Percentiles rank a stretch among this genome's conserved stretches.
Evolutionary conservation across 1,140 invertebrate genomes (phyloP).

Genomic region (Drosophila tani): DNA sequence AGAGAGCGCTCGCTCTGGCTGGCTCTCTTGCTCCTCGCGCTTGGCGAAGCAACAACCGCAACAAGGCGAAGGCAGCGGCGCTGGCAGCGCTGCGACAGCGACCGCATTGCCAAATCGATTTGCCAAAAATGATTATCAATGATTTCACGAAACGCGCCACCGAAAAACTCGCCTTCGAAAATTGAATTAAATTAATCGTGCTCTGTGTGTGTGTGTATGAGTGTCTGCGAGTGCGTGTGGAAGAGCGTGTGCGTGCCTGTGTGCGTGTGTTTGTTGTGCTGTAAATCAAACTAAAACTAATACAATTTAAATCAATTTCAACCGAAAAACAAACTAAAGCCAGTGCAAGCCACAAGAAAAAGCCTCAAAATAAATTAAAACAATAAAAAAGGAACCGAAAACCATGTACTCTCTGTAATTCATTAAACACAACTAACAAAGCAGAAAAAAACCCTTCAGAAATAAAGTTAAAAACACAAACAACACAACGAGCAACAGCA

Average conservation of each 20-base stretch:
- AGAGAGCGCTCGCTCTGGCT: neutral
- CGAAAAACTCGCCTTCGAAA: slow-evolving; percentile 49
- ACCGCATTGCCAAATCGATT: slow-evolving; percentile 78
- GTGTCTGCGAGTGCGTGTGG: slow-evolving; percentile 2
- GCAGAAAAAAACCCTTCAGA: slow-evolving; percentile 21
- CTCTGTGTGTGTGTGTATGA: slow-evolving; percentile 22
- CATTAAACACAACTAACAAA: slow-evolving; percentile 31
- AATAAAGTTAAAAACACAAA: slow-evolving; percentile 39
- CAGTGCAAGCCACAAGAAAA: slow-evolving; percentile 52
- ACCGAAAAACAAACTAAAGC: slow-evolving; percentile 36
- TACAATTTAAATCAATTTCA: slow-evolving; percentile 6
- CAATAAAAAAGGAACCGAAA: slow-evolving; percentile 37
- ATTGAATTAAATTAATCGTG: slow-evolving; percentile 81
- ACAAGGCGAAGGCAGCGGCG: slow-evolving; percentile 9
- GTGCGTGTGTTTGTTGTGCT: slow-evolving; percentile 23
- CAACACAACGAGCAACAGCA: slow-evolving; percentile 60
- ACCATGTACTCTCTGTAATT: slow-evolving; percentile 48
- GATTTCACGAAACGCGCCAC: slow-evolving; percentile 68
- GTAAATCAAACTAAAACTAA: slow-evolving; percentile 44
- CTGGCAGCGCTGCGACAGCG: slow-evolving; percentile 22
- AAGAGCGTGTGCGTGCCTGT: slow-evolving; percentile 1
- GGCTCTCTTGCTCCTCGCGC: neutral
- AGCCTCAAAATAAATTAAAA: slow-evolving; percentile 14
- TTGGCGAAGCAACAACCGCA: slow-evolving; percentile 75
- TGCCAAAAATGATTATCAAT: slow-evolving; percentile 82